Base-by-base conservation (phyloP, 1,140 invertebrate genomes). In the Telenomus remus region DNA sequence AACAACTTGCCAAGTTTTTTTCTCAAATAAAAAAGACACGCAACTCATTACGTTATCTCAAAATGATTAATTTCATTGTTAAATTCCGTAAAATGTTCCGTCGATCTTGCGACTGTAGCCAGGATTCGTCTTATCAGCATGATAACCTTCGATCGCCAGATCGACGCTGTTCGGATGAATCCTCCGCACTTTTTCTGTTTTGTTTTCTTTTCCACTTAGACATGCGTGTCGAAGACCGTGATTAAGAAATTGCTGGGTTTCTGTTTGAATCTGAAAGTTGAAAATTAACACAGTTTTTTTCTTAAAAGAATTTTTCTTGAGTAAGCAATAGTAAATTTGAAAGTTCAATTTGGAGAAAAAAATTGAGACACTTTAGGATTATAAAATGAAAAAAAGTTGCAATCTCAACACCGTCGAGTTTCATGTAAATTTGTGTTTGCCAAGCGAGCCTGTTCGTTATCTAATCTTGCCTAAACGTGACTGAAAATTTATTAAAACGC, bases 81-180 rank as follows among this genome's bases (percentile, higher is more conserved):
- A 87, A 75, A 87, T 84, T 78, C 83, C 74, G 80, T 85, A 89
- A 80, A 85, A 88, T 55, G 87, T 85, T 79, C 88, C 88, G 78
- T 89, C 86, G 37, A 85, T 82, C 83, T 89, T 89, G 50, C 87
- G 84, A 39, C 83, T 87, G 71, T 81, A 89, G 35, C 87, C 88
- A 54, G 83, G 82, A 82, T 88, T 88, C 49, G 88, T 87, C 73
- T 85, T 84, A 80, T 86, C 85, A 16, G 80, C 80, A 48, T 89
- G 88, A 72, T 85, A 86, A 63, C 86, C 85, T 55, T 83, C 82
- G 72, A 87, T 87, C 43, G 85, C 86, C 63, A 89, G 79, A 80
- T 88, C 88, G 53, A 88, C 79, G 75, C 80, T 87, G 55, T 84
- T 82, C 19, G 86, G 86, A 76, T 88, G 86, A 46, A 87, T 81